phyloP scores from a whole-genome alignment of 2,797 vertebrate genomes.

The Argya squamiceps region DNA sequence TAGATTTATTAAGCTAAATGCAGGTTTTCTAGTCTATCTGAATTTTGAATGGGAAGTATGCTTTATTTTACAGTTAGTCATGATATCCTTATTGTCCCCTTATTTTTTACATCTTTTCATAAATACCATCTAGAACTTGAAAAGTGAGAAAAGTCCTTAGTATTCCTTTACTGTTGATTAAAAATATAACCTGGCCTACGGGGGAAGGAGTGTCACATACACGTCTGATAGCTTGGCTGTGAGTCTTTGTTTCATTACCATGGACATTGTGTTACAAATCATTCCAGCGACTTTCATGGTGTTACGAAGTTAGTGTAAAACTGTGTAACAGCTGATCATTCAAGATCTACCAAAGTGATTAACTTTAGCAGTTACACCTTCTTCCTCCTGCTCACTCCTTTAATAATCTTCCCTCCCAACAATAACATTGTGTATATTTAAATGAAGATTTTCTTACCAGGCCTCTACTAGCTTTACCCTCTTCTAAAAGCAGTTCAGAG shows the following conservation, averaged over 20 bases:
- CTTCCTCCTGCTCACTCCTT: not conserved
- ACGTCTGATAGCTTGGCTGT: not conserved
- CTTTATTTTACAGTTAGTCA: not conserved
- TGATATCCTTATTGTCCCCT: not conserved
- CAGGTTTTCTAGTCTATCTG: not conserved
- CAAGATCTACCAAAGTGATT: not conserved
- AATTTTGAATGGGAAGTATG: not conserved
- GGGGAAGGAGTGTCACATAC: not conserved
- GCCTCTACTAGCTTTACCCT: not conserved
- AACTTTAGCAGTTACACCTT: not conserved
- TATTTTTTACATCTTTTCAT: not conserved
- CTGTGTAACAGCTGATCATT: not conserved
- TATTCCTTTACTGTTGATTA: not conserved
- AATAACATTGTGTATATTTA: not conserved
- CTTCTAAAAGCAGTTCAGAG: constrained; percentile 40
- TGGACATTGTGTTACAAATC: not conserved
- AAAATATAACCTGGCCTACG: not conserved
- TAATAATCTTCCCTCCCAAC: not conserved
- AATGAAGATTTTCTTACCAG: constrained; percentile 32
- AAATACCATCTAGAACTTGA: not conserved
- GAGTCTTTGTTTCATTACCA: not conserved
- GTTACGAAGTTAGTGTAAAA: not conserved
- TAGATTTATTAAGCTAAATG: not conserved
- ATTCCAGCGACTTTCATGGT: not conserved
- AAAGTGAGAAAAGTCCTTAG: not conserved